Base-by-base conservation (phyloP, 2,888 invertebrate genomes). In the Luperina testacea region DNA sequence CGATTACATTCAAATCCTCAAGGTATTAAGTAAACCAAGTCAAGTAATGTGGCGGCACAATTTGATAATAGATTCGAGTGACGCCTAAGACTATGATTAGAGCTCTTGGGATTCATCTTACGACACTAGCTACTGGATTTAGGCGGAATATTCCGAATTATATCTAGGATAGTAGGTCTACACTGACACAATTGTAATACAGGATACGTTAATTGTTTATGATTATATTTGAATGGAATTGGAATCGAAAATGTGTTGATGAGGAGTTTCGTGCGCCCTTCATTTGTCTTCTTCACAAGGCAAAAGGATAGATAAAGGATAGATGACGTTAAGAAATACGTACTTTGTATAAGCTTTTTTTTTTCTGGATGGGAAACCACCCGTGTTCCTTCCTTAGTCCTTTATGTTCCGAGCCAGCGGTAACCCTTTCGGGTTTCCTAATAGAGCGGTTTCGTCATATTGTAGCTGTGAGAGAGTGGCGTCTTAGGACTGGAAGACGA, bases 41-140 rank as follows among this genome's bases (percentile, higher is more conserved):
- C 80, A 81, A 83, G 76, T 81, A 83, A 81, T 81, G 83, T 85
- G 74, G 69, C 79, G 70, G 63, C 73, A 81, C 84, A 85, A 88
- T 86, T 89, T 82, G 87, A 87, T 88, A 88, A 88, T 87, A 86
- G 82, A 89, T 80, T 89, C 78, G 75, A 77, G 82, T 84, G 82
- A 84, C 81, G 81, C 81, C 82, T 83, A 80, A 64, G 67, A 76
- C 85, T 85, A 88, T 79, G 81, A 85, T 87, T 85, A 85, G 85
- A 81, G 51, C 89, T 83, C 82, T 8, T 20, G 87, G 88, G 88
- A 84, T 82, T 88, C 85, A 65, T 85, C 80, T 81, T 83, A 83
- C 83, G 81, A 77, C 77, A 77, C 81, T 75, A 67, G 51, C 51
- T 68, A 51, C 84, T 64, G 51, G 81, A 80, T 84, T 77, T 80